Evolutionary conservation across 2,797 vertebrate species (phyloP), one percentile per base, ranked within the genome.

Genomic region (Spatula versicolor): DNA sequence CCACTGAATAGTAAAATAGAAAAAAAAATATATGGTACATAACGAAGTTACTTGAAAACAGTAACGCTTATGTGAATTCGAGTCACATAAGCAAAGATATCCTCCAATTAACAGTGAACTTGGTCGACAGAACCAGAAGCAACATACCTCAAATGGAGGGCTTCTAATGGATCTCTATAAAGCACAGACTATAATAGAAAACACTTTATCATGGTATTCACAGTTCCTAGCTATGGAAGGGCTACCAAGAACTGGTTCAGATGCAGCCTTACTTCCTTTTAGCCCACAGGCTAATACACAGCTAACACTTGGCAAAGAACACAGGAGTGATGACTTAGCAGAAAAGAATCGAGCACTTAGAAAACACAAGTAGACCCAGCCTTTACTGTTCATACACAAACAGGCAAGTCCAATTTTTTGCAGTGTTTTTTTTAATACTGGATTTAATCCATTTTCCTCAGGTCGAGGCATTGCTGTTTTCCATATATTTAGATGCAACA

Each of bases 21-120:
- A 80, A 76, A 94, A 41, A 95, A 93, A 92, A 48, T 82, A 58
- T 96, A 92, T 73, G 30, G 14, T 83, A 89, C 90, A 85, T 87
- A 95, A 93, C 73, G 78, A 92, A 95, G 86, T 62, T 72, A 87
- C 88, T 91, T 93, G 59, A 87, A 90, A 78, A 96, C 71, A 88
- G 79, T 12, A 88, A 92, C 55, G 55, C 81, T 84, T 63, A 72
- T 82, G 85, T 52, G 82, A 96, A 95, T 95, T 96, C 93, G 91
- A 96, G 86, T 88, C 94, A 91, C 62, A 56, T 66, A 81, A 93
- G 67, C 62, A 95, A 95, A 74, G 30, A 59, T 54, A 56, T 39
- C 16, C n/a, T 73, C 39, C 71, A 59, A 46, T 64, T 52, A 75
- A 86, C 3, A 5, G 43, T 18, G n/a, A 71, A 41, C 37, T 39